Base-by-base conservation (phyloP, 2,797 vertebrate species). In the Gobionotothen gibberifrons region DNA sequence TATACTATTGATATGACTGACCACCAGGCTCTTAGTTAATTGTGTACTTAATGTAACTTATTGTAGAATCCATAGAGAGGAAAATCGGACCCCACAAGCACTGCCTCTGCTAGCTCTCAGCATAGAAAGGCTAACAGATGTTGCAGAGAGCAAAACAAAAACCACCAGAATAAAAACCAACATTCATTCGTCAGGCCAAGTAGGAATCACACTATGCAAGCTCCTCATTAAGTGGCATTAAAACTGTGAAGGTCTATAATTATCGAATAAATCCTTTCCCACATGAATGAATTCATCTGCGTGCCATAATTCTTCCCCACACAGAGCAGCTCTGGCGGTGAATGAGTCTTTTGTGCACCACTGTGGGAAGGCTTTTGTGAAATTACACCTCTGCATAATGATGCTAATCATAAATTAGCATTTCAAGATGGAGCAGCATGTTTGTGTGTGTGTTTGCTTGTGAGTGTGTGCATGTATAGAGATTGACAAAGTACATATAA, bases 401-500 rank as follows among this genome's bases (percentile, higher is more conserved):
- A 94, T 91, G 91, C 87, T 92, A 92, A 93, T 93, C 88, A 93
- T 88, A 90, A 93, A 95, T 94, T 93, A 90, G 92, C 93, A 95
- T 94, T 92, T 93, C 81, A 89, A 90, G 89, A 93, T 91, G 85
- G 88, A 89, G 74, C 78, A 26, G 87, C 48, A 11, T 83, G 84
- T 85, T 81, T 87, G 75, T 74, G 69, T 84, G 75, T 61, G 47
- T 63, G 54, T 61, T 70, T 78, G 54, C 57, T 56, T 72, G 81
- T 57, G 43, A 47, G 32, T 61, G 51, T 67, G 42, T 48, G 26
- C 26, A 26, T 26, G 26, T 5, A 26, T 26, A 26, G 26, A 26
- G 4, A 26, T 26, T 69, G 53, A 72, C 21, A 55, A 62, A 48
- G 56, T 79, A 69, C 75, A 60, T 65, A 52, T 21, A 82, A 68